A percentile compares a stretch with the other conserved stretches of the same genome.
Conservation (phyloP, 1,140 invertebrate genomes). For the Neotoxoptera formosana region DNA sequence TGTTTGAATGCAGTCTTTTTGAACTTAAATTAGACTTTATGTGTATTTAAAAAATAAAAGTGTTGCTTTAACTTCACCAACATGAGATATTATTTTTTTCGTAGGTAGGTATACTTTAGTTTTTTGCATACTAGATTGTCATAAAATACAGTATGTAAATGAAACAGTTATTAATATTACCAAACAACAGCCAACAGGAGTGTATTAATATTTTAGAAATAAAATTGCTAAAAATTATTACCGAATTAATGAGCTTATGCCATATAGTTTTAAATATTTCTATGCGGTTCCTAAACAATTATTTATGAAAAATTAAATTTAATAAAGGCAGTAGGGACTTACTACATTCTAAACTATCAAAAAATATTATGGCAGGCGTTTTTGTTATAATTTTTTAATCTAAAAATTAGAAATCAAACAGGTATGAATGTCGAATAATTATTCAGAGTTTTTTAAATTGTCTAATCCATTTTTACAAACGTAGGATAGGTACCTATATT, state of each 20-base stretch:
- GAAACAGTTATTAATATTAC: background rate
- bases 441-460: background rate
- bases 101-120: background rate
- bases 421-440: background rate
- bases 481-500: background rate
- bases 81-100: background rate
- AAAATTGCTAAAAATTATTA: background rate
- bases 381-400: background rate
- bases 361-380: background rate
- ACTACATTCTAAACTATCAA: too few species aligned
- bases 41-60: background rate
- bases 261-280: background rate
- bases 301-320: background rate
- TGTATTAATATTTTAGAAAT: background rate
- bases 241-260: background rate
- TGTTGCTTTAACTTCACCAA: background rate
- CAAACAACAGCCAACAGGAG: background rate
- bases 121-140: background rate
- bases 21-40: background rate
- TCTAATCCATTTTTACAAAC: background rate
- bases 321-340: too few species aligned
- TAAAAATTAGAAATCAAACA: background rate
- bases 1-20: constrained; percentile 11
- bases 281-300: background rate
- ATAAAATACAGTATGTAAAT: background rate